Evolutionary conservation across 2,888 invertebrate genomes (phyloP), one percentile per base, ranked within the genome.

Genomic region (Eupithecia insigniata): DNA sequence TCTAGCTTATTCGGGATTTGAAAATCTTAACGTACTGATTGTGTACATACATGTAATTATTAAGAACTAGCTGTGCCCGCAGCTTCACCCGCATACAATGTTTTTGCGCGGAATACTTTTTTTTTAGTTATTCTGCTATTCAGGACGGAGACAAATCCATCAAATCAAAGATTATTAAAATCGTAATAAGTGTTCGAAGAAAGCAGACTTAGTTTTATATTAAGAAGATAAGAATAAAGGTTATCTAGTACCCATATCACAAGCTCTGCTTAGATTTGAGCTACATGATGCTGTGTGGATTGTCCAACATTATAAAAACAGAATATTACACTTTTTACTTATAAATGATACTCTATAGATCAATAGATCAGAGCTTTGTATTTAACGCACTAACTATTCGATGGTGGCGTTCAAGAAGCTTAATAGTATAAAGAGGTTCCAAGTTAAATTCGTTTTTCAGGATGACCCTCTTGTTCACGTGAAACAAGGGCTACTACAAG

Each of bases 401-500:
- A 26, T 14, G 2, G 3, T 55, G 14, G 4, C 22, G 22, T 55
- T 26, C 26, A 12, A 26, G 16, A 14, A 26, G 26, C 4, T 26
- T 26, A 12, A 14, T 26, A 3, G 55, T 55, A 12, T 4, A 14
- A 55, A 51, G 2, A 8, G n/a, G 2, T 51, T 22, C 10, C 1
- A 46, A 46, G 10, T 51, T 22, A 22, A 8, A 51, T 55, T 46
- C 12, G 18, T 58, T 74, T 81, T 82, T 14, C 81, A 85, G 85
- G 78, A 76, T 32, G 77, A 75, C 28, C 86, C 89, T 22, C 75
- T 87, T 55, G 87, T 89, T 14, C 78, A 77, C 2, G 82, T 89
- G 0, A 81, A 76, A 28, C 86, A 91, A 78, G 92, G 92, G 0
- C 84, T 85, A 76, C 66, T 92, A 10, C 85, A 82, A 73, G 92